Base-by-base conservation (phyloP, 2,113 vertebrate genomes). In the Salvelinus sp. region DNA sequence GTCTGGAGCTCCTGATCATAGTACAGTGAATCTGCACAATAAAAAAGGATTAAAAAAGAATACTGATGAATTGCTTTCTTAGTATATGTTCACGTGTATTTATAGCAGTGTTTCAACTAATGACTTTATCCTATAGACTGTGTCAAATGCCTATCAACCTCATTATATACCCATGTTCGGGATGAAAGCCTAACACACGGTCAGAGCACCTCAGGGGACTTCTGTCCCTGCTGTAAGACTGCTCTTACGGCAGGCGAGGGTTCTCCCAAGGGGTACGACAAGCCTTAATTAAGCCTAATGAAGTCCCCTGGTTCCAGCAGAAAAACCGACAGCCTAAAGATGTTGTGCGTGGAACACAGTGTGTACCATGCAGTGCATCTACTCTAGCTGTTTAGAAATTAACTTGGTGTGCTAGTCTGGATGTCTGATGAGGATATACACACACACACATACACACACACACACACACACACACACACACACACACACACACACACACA, bases 231-330 rank as follows among this genome's bases (percentile, higher is more conserved):
- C 54, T 58, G 60, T 44, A 77, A 69, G 74, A 75, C 28, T 57
- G 74, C 78, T 79, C 5, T 74, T n/a, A 60, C 4, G n/a, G 58
- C 58, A n/a, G 12, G 20, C 20, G 2, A 6, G 58, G 18, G 75
- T 76, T 75, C 80, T 50, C 10, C 78, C 83, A 22, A 5, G 72
- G 82, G 81, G 85, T 62, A 33, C 79, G 78, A 2, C 80, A 33
- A 84, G 71, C 75, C 65, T 78, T 88, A 82, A 85, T 88, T 87
- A 82, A 85, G 81, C 73, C 68, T 47, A 83, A 82, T 73, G 66
- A 30, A 79, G n/a, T 81, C 16, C 77, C 66, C 66, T 76, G 54
- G 74, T 64, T 68, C 38, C 27, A 79, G 58, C 71, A 64, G 10
- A 25, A 58, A 44, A 84, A 38, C 30, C 50, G 60, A 33, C 73